Evolutionary conservation across 92 coral and sea anemone species (phyloP).

Genomic region (Epizoanthus stellaris): DNA sequence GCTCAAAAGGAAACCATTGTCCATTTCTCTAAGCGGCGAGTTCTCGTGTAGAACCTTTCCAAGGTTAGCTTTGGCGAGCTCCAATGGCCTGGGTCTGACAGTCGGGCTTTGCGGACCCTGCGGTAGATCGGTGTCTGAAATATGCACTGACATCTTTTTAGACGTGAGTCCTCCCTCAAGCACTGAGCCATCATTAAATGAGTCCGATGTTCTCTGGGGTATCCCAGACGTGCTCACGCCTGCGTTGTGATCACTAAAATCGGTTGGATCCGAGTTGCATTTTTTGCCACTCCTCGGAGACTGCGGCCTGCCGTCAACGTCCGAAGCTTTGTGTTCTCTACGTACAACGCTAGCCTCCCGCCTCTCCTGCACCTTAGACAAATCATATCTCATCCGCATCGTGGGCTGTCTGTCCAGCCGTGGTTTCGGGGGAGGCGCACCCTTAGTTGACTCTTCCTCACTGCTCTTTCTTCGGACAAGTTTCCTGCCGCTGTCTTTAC

Average conservation of each 20-base stretch:
- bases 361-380: conserved; percentile 44
- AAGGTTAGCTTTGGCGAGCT: too few species aligned
- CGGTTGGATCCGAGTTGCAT: conserved; percentile 87
- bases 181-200: conserved; percentile 49
- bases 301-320: conserved; percentile 34
- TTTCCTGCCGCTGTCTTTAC: conserved; percentile 69
- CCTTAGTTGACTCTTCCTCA: conserved; percentile 24
- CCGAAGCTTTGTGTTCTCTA: conserved; percentile 55
- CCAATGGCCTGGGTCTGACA: conserved; percentile 29
- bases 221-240: conserved; percentile 8
- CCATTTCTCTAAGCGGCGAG: conserved; percentile 36
- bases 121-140: conserved; percentile 82
- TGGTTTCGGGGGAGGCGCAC: conserved; percentile 82
- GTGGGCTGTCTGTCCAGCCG: conserved; percentile 85
- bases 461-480: conserved; percentile 24
- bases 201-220: conserved; percentile 60
- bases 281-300: conserved; percentile 57
- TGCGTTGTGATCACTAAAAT: conserved; percentile 45
- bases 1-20: conserved; percentile 72
- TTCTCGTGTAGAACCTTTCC: background rate
- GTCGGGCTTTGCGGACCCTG: conserved; percentile 58
- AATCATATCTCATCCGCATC: conserved; percentile 78
- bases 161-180: conserved; percentile 34
- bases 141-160: conserved; percentile 56
- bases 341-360: conserved; percentile 23